A percentile compares a stretch with the other conserved stretches of the same genome.
Conservation (phyloP, 1,140 invertebrate genomes). For the roundworm (Caenorhabditis elegans) region WBcel235 BX284604.4:5208501-5209000, state of each 20-base stretch:
- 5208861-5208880: background rate
- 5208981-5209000: background rate
- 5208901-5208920: background rate
- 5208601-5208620: background rate
- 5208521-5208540: no score
- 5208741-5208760: background rate
- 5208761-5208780: background rate
- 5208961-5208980: background rate
- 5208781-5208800: conserved; percentile 19
- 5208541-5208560: no score
- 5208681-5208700: background rate
- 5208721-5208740: background rate
- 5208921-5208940: background rate
- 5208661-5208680: background rate
- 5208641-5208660: background rate
- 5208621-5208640: background rate
- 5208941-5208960: background rate
- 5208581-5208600: background rate
- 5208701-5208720: background rate
- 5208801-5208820: background rate
- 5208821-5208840: background rate
- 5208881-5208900: background rate
- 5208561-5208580: no score
- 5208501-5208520: no score
- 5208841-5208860: background rate